Conservation (phyloP, 2,797 vertebrate species). For the Acanthis flammea region DNA sequence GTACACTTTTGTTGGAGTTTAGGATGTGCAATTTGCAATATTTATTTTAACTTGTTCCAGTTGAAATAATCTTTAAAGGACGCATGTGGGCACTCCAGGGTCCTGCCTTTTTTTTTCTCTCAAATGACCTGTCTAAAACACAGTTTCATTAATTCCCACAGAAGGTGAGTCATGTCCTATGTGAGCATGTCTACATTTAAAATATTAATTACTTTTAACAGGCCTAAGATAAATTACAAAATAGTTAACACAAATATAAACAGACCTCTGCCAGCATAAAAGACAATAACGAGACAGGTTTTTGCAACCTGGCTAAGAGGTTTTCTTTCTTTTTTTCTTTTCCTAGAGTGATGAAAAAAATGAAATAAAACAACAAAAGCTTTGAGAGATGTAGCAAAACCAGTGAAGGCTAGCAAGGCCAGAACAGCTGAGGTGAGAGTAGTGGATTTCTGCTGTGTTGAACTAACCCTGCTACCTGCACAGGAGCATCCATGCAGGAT, state of each 20-base stretch:
- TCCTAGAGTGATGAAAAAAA: background rate
- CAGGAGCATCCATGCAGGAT: background rate
- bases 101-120: background rate
- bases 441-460: background rate
- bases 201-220: background rate
- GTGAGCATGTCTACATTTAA: background rate
- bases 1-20: rapidly evolving
- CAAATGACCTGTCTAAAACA: background rate
- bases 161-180: background rate
- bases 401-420: background rate
- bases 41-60: background rate
- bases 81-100: background rate
- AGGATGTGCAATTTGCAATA: background rate
- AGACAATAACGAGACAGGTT: background rate
- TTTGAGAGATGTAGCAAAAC: background rate
- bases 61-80: background rate
- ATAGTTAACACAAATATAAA: background rate
- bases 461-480: background rate
- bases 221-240: background rate
- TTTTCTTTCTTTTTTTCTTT: background rate
- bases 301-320: background rate
- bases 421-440: background rate
- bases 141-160: background rate
- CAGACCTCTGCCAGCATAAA: background rate
- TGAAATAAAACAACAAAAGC: background rate